Evolutionary conservation across 1,140 invertebrate genomes (phyloP).

Genomic region (Tribolium castaneum): DNA sequence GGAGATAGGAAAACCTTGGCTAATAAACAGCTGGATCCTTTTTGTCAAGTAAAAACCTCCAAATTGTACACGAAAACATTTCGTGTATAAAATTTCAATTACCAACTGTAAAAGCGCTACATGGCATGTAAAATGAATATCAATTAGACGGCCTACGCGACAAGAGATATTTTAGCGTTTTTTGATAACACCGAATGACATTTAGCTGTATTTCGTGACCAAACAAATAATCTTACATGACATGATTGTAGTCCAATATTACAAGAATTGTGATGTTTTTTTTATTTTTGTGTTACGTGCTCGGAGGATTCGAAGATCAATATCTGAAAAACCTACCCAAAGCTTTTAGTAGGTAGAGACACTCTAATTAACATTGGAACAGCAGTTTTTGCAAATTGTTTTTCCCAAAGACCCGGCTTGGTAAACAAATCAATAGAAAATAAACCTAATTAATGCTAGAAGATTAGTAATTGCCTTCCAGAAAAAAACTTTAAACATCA

Average conservation of each 20-base stretch:
- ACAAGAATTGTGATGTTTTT: no score
- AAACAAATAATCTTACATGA: background rate
- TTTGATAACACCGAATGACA: constrained; percentile 1
- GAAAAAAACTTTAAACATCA: background rate
- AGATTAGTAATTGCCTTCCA: background rate
- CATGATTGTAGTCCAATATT: background rate
- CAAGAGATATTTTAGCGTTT: background rate
- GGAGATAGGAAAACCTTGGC: no score
- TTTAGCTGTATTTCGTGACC: background rate
- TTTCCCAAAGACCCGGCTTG: background rate
- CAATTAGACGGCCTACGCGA: background rate
- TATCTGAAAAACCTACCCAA: background rate
- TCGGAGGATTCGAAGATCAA: background rate
- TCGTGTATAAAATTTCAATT: background rate
- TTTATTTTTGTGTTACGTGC: background rate
- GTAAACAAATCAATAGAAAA: background rate
- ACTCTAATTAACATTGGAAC: background rate
- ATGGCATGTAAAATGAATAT: constrained; percentile 6
- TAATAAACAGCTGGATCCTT: no score
- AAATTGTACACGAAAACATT: background rate
- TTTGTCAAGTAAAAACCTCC: background rate
- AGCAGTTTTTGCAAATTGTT: background rate
- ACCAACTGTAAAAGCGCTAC: background rate
- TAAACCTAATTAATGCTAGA: background rate
- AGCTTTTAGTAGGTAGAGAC: background rate